These are phyloP conservation scores for Diadophis punctatus DNA, from an alignment of 2,113 vertebrate species.

Conservation along the genomic window DNA sequence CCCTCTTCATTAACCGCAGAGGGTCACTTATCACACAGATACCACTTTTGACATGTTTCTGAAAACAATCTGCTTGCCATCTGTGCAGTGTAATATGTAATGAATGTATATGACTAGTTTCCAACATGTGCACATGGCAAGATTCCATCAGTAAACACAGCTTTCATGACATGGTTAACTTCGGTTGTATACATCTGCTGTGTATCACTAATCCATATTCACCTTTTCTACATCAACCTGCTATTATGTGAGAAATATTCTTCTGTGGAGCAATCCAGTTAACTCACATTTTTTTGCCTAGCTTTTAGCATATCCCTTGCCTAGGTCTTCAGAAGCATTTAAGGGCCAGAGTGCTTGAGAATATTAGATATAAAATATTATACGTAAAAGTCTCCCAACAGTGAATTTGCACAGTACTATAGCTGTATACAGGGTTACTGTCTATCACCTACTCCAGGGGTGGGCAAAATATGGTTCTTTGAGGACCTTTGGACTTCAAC, in stretches of 20 bases:
- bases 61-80: constrained; percentile 6
- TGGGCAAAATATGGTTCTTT: too few relatives aligned
- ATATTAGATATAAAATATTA: too few relatives aligned
- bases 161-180: not conserved
- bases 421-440: not conserved
- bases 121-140: not conserved
- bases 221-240: not conserved
- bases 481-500: too few relatives aligned
- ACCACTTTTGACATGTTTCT: not conserved
- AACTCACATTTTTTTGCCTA: too few relatives aligned
- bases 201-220: not conserved
- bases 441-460: too few relatives aligned
- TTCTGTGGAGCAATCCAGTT: not conserved
- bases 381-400: not conserved
- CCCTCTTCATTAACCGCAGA: not conserved
- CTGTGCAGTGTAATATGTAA: not conserved
- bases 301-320: not conserved
- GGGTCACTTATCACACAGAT: not conserved
- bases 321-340: not conserved
- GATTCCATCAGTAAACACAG: not conserved
- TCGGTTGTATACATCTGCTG: not conserved
- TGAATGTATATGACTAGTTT: not conserved
- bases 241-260: not conserved
- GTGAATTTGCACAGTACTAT: not conserved
- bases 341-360: not conserved